Base-by-base conservation (phyloP, 2,797 vertebrate genomes). In the Sardinella longiceps region DNA sequence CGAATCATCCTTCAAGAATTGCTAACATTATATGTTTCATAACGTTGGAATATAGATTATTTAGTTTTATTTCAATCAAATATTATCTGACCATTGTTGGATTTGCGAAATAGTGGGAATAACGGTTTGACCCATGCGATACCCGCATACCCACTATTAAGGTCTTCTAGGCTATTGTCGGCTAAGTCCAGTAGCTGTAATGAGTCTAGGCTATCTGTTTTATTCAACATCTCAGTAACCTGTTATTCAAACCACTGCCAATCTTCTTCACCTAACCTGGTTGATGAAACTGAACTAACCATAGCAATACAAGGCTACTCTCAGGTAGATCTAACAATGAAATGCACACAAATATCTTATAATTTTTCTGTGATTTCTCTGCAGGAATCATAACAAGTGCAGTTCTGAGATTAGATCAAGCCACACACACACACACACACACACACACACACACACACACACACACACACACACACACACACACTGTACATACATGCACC, bases 301-400 rank as follows among this genome's bases (percentile, higher is more conserved):
- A 43, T 7, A 43, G 43, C 43, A 43, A 7, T 43, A 7, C 43
- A 4, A 3, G 43, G 43, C 43, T 43, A 4, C 43, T 4, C 43
- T 4, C 4, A 7, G 43, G 43, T n/a, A n/a, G n/a, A n/a, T n/a
- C n/a, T n/a, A 43, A 43, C 43, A 43, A 43, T 43, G 43, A 43
- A 43, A 43, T 43, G 43, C 43, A 43, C 43, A 43, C n/a, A n/a
- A 3, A 43, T 7, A 43, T 7, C 43, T 23, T 23, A 91, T 84
- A 90, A 91, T 91, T 90, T 60, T 90, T 87, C 89, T 91, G 92
- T 92, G 92, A 95, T 93, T 91, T 94, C 92, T 94, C 91, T 92
- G 91, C 92, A 95, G 94, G 94, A 91, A 89, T 82, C 85, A 94
- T 88, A 88, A 82, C 90, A 92, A 93, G 91, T 89, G 88, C 93